Evolutionary conservation across 2,797 vertebrate genomes (phyloP).

Genomic region (Myripristis murdjan): DNA sequence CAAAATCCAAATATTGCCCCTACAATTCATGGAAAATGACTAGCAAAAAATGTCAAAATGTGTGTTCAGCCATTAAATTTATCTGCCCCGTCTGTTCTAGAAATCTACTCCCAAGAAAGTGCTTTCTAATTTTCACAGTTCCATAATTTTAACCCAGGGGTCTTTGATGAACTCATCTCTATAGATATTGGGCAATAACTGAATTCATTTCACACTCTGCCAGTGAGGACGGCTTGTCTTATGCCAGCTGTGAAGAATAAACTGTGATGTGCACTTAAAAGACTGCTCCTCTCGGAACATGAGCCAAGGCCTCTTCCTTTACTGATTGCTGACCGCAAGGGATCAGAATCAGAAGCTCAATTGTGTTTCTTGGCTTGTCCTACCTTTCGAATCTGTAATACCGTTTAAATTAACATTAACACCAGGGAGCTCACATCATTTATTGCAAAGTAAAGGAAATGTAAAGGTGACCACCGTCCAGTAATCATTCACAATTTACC

Average conservation of each 20-base stretch:
- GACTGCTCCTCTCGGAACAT: background rate
- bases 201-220: slow-evolving; percentile 25
- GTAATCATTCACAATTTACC: too few species aligned
- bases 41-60: background rate
- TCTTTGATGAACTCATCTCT: slow-evolving; percentile 11
- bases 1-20: too few species aligned
- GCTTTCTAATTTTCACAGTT: background rate
- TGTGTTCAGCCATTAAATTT: slow-evolving; percentile 1
- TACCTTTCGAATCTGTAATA: too few species aligned
- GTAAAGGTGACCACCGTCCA: too few species aligned
- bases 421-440: too few species aligned
- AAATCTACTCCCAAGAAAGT: background rate
- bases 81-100: background rate
- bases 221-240: background rate
- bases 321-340: too few species aligned
- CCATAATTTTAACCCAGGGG: slow-evolving; percentile 1
- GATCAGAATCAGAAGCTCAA: too few species aligned
- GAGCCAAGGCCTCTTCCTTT: background rate
- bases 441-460: too few species aligned
- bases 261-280: slow-evolving; percentile 24
- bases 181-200: slow-evolving; percentile 29
- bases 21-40: too few species aligned
- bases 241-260: slow-evolving; percentile 34
- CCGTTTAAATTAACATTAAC: too few species aligned
- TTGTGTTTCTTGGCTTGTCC: too few species aligned